Base-by-base conservation (phyloP, 1,140 invertebrate genomes). In the Drosophila sproati region DNA sequence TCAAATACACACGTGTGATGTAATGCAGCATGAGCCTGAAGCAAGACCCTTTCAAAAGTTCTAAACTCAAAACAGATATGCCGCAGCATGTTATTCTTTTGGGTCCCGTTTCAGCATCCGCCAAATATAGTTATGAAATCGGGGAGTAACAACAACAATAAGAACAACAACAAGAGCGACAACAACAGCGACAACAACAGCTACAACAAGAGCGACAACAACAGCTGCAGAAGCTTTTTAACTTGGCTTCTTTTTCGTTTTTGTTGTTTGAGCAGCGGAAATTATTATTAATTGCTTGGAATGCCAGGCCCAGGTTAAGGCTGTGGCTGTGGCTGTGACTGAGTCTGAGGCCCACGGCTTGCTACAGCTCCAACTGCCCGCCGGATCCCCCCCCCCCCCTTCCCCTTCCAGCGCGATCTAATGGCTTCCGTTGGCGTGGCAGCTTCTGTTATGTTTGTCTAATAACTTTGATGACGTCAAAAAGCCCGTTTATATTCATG, bases 261-360 rank as follows among this genome's bases (percentile, higher is more conserved):
- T 51, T 59, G n/a, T 41, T 68, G 55, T 62, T 68, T 51, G 76
- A 81, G 56, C 83, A 88, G 73, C 82, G 82, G 82, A 86, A 88
- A 88, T 88, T 86, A 86, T 86, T 88, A 86, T 86, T 86, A 88
- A 86, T 86, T 87, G 79, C 83, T 88, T 71, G 82, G 82, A 82
- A 86, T 86, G 76, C 64, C 79, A 70, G 67, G 73, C 60, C 64
- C 47, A 67, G 69, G 35, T 48, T 63, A 57, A 56, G 60, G 35
- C 28, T 43, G 39, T 43, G 10, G 10, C 10, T 43, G 3, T 34
- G 3, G 5, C 34, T 4, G 10, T 43, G 39, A n/a, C 39, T 43
- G 39, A 43, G 39, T 2, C 10, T 43, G 10, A 20, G 20, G 20
- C 20, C 51, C 31, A 48, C n/a, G 20, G 28, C 55, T 31, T 41